Evolutionary conservation across 2,113 vertebrate genomes (phyloP), one percentile per base, ranked within the genome.

Genomic region (Myotis lucifugus): DNA sequence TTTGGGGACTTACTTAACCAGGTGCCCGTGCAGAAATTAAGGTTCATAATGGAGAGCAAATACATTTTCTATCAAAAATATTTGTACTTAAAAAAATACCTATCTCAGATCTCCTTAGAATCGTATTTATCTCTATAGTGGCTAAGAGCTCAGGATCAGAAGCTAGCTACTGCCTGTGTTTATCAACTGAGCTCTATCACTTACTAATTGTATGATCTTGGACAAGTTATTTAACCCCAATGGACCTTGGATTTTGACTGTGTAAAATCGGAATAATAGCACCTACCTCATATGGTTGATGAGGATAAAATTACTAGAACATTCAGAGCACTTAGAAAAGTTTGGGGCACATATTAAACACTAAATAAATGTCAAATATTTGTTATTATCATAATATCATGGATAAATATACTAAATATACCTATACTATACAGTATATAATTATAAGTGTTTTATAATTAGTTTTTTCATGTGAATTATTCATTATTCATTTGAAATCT

Each of bases 401-500:
- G 1, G 50, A 29, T 64, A 76, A 70, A 52, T 74, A 76, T 18
- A 85, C 21, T 48, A 83, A 77, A 37, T 46, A 46, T 37, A 77
- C 29, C 46, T 50, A 9, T 54, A 18, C 25, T 59, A 21, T n/a
- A 52, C 1, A 34, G 17, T 77, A 34, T 77, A 42, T 32, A 70
- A 52, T 81, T 85, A 25, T 29, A 92, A 85, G 32, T 69, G 74
- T 21, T 72, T 50, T 56, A n/a, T 95, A 77, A 72, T 66, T 91
- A 67, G 21, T 9, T 61, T 61, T 70, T 76, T 88, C 61, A 48
- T 27, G 34, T 74, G 21, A 9, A 85, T 93, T 88, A 85, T 82
- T 93, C 67, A 94, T 85, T 50, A 91, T 77, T 93, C 52, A 93
- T 88, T 72, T 61, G 52, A 66, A 66, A 82, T 95, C 40, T 84